Base-by-base conservation (phyloP, 1,140 invertebrate genomes). In the Listronotus bonariensis region DNA sequence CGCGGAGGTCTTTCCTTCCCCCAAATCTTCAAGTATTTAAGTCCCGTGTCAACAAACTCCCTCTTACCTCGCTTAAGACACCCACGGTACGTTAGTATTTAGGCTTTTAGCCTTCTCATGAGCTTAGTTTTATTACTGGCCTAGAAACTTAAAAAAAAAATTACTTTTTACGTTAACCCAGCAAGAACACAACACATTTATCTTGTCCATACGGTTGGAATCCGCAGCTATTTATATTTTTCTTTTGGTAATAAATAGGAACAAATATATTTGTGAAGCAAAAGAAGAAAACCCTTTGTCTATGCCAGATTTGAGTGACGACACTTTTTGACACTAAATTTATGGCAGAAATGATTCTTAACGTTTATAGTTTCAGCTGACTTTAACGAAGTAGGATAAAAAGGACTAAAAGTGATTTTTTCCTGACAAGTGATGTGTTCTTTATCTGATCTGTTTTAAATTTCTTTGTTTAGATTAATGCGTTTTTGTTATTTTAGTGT, bases 301-400 rank as follows among this genome's bases (percentile, higher is more conserved):
- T 52, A 52, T 36, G 49, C 49, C 49, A 52, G 49, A 52, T 52
- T 52, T 52, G 49, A 52, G 49, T 34, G 49, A 31, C 31, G 31
- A 52, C 49, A 52, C 1, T 52, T 52, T 52, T 52, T 52, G 49
- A 52, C 49, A 26, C 12, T 9, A 26, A 52, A 52, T 52, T 52
- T 52, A 52, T 52, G 49, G 15, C 31, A 14, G 6, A 52, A 52
- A 52, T 52, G 49, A 52, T 36, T 52, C 49, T 52, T 52, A 36
- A 52, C 49, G 26, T 34, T 52, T 52, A 52, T 36, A 18, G 49
- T 52, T 52, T n/a, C 34, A n/a, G 26, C 15, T 34, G 49, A 52
- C 49, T 34, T 52, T 52, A 6, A 52, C 49, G 20, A 36, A 20
- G 31, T 36, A 36, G n/a, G 49, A 52, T 52, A 52, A 52, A 52